Percentiles rank a stretch among this genome's conserved stretches.
Conservation (phyloP, 1,140 invertebrate species). For the Temnothorax nylanderi region DNA sequence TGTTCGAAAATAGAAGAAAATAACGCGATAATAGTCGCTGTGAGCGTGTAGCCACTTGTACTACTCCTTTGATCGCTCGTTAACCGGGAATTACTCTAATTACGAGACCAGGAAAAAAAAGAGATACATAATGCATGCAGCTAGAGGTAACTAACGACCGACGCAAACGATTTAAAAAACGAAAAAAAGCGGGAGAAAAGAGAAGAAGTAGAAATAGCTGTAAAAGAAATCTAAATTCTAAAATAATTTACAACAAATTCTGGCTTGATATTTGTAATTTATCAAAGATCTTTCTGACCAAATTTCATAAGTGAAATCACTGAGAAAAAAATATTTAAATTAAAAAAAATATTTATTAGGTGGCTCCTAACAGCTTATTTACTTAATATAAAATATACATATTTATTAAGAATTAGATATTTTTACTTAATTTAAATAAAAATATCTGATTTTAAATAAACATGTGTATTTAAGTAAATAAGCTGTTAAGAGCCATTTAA, state of each 20-base stretch:
- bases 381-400: no score
- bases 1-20: conserved; percentile 50
- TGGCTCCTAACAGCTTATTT: no score
- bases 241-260: conserved; percentile 1
- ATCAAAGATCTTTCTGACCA: neutral
- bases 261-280: neutral
- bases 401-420: no score
- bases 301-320: neutral
- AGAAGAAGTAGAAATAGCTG: neutral
- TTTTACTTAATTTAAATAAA: no score
- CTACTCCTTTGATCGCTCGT: conserved; percentile 52
- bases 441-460: no score
- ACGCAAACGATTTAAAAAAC: conserved; percentile 17
- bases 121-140: conserved; percentile 42
- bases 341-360: no score
- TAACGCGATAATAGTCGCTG: conserved; percentile 48
- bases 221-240: neutral
- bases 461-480: no score
- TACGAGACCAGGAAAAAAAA: conserved; percentile 36
- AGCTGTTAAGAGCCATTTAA: no score
- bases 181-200: neutral
- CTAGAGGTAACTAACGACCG: conserved; percentile 35
- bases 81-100: conserved; percentile 53
- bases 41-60: conserved; percentile 31
- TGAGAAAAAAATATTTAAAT: no score